phyloP scores from a whole-genome alignment of 1,140 invertebrate species.

The Drosophila erecta region DNA sequence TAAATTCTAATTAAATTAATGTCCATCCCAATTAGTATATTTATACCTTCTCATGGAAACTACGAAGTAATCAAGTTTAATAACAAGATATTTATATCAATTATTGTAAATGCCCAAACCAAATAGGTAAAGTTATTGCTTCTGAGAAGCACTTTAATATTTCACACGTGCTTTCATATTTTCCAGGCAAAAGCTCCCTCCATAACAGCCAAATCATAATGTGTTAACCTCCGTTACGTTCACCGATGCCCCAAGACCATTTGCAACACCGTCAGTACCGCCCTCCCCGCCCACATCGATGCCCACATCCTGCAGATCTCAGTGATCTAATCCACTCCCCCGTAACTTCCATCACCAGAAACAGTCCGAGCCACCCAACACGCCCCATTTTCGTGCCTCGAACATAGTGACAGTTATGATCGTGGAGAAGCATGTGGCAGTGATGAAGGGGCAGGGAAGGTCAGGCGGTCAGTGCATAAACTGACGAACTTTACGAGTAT shows the following conservation, averaged over 20 bases:
- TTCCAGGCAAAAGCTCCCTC: not conserved
- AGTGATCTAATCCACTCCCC: conserved; percentile 1
- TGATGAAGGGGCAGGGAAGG: conserved; percentile 51
- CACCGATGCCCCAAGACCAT: conserved; percentile 32
- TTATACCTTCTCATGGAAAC: no score
- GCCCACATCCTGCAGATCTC: conserved; percentile 2
- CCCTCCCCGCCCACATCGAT: conserved; percentile 1
- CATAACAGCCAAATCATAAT: conserved; percentile 4
- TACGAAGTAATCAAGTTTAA: not conserved
- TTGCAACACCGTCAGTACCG: not conserved
- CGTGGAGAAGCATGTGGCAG: conserved; percentile 37
- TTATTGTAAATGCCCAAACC: not conserved
- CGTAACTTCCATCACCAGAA: not conserved
- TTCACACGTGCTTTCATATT: not conserved
- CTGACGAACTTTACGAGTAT: conserved; percentile 66
- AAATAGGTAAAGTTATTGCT: not conserved
- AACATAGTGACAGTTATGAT: conserved; percentile 74
- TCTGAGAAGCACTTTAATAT: not conserved
- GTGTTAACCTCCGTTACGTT: conserved; percentile 33
- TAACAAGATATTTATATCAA: not conserved
- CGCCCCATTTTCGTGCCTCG: conserved; percentile 64
- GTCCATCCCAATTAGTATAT: no score
- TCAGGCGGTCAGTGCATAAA: conserved; percentile 74
- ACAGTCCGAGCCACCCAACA: conserved; percentile 49
- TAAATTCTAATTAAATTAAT: no score